Evolutionary conservation across 2,113 vertebrate genomes (phyloP), one percentile per base, ranked within the genome.

Genomic region (Chascanopsetta lugubris): DNA sequence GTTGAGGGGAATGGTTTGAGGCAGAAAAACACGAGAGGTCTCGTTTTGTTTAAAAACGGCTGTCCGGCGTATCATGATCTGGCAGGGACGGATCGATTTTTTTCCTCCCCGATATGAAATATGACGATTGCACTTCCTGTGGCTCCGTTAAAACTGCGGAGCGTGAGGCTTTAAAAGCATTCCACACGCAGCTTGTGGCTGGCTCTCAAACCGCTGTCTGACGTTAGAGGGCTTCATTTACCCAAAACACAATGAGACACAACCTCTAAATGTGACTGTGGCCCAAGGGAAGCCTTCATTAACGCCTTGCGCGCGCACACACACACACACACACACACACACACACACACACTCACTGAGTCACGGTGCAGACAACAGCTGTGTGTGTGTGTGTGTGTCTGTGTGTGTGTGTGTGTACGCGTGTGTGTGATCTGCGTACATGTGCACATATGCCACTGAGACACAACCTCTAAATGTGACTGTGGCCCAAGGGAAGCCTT

Each of bases 231-330:
- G 50, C 46, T 55, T 65, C 54, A 80, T 72, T 51, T 27, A 53
- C 70, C 4, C 13, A 78, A 75, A n/a, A n/a, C n/a, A n/a, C n/a
- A n/a, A n/a, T n/a, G n/a, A n/a, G n/a, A 78, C 67, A 72, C 29
- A 45, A n/a, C 32, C 50, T 61, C 49, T 68, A 51, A 78, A 70
- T 66, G 56, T 69, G 29, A 82, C 62, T 55, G 15, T 69, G 58
- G 69, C 72, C 66, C 53, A 8, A 13, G 43, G 75, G 40, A 82
- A 45, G 47, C 67, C 62, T 59, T 84, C 43, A 75, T 76, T 76
- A 80, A 68, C 53, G 12, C 72, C 50, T 45, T 66, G 15, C 48
- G 22, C 29, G 32, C 34, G 54, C 21, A 49, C 25, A 49, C 66
- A 53, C 63, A 30, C 47, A 47, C 38, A 62, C 26, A 51, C 25